Conservation (phyloP, 2,888 invertebrate genomes). For the Andrena chrysosceles region DNA sequence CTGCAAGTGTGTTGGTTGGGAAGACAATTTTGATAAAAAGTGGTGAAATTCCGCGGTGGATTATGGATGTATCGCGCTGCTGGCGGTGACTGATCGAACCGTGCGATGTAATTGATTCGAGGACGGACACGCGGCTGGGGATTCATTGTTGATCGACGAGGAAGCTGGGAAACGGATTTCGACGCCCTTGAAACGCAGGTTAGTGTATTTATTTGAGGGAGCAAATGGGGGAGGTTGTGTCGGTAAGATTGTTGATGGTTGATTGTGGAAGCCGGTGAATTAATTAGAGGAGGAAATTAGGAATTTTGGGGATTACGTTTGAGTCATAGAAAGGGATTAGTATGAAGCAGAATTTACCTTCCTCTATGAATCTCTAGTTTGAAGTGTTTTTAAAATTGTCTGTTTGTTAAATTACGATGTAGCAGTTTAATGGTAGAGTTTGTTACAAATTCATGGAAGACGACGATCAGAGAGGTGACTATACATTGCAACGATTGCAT, state of each 20-base stretch:
- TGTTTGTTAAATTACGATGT: background rate
- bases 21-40: background rate
- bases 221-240: background rate
- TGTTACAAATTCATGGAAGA: too few relatives aligned
- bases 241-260: background rate
- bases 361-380: too few relatives aligned
- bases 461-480: background rate
- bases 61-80: slow-evolving; percentile 20
- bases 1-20: background rate
- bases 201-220: background rate
- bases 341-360: background rate
- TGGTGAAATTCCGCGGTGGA: slow-evolving; percentile 4
- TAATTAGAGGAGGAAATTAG: background rate
- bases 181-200: slow-evolving; percentile 25
- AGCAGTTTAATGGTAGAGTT: too few relatives aligned
- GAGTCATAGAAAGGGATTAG: background rate
- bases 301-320: background rate
- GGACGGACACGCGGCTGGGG: background rate
- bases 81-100: background rate
- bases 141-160: slow-evolving; percentile 8
- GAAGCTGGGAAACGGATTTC: slow-evolving; percentile 6
- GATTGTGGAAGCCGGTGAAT: background rate
- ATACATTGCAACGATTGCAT: background rate
- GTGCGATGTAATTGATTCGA: slow-evolving; percentile 27
- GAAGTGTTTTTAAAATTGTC: background rate